Percentiles rank a stretch among this genome's conserved stretches.
phyloP scores from a whole-genome alignment of 2,888 invertebrate genomes.

The Melanotus villosus region DNA sequence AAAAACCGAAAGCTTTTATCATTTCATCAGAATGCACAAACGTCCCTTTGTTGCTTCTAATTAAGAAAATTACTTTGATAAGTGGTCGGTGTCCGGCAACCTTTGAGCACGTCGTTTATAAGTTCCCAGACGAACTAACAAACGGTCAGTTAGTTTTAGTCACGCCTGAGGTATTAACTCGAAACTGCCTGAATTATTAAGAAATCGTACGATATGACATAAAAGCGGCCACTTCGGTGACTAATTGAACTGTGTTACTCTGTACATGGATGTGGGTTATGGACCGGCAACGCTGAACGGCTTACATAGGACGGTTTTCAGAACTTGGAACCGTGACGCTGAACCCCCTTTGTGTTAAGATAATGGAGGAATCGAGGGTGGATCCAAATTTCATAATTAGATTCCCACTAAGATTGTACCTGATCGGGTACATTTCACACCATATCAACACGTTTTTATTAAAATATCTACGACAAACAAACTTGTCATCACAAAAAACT shows the following conservation, averaged over 20 bases:
- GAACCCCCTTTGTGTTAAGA: constrained; percentile 24
- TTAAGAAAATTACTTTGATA: constrained; percentile 56
- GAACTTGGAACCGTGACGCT: constrained; percentile 24
- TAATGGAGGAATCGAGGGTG: constrained; percentile 23
- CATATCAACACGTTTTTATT: too few relatives aligned
- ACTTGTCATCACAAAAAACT: too few relatives aligned
- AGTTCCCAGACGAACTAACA: constrained; percentile 44
- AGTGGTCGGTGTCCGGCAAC: constrained; percentile 52
- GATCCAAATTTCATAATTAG: constrained; percentile 24
- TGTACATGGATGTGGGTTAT: constrained; percentile 35
- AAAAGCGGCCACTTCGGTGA: constrained; percentile 50
- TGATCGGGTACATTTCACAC: too few relatives aligned
- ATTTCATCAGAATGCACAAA: constrained; percentile 55
- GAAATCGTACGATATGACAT: constrained; percentile 50
- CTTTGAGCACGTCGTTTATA: constrained; percentile 46
- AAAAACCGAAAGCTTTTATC: constrained; percentile 51
- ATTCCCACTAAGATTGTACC: constrained; percentile 19
- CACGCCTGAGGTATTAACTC: constrained; percentile 51
- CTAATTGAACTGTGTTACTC: constrained; percentile 52
- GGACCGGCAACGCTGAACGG: constrained; percentile 27
- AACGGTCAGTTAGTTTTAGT: constrained; percentile 50
- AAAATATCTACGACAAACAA: too few relatives aligned
- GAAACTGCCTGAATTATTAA: constrained; percentile 54
- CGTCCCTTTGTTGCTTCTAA: constrained; percentile 50
- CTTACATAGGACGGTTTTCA: constrained; percentile 18